Base-by-base conservation (phyloP, 2,113 vertebrate genomes). In the Mastomys coucha region DNA sequence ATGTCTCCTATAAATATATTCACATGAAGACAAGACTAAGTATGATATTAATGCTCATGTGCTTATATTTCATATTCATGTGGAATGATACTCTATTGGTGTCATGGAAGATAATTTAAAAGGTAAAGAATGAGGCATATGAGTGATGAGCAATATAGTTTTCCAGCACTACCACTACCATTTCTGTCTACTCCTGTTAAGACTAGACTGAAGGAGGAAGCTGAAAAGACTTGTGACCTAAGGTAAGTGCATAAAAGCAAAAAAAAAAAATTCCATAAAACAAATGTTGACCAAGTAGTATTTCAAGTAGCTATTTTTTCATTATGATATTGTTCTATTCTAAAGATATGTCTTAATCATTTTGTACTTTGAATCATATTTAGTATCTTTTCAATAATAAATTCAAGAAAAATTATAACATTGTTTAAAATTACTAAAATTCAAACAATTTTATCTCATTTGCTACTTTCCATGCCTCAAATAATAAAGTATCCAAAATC, bases 401-500 rank as follows among this genome's bases (percentile, higher is more conserved):
- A 1, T 72, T 11, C 4, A 73, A 45, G 36, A 12, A 80, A 31
- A 75, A 49, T 84, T 67, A 70, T 22, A 51, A 33, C 65, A 84
- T 60, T 88, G 42, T 28, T 53, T 72, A 0, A 24, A 88, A 69
- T 90, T 90, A 85, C 8, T 70, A 45, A 96, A 67, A 14, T 78
- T 2, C 4, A 28, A 88, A 2, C 4, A 91, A 75, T 95, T 97
- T 96, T 93, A 60, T 89, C 33, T 88, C 42, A 82, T 78, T 93
- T 95, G 49, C 45, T 78, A 58, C 7, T 95, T 91, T 82, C 1
- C 7, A 33, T 91, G 53, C 69, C 39, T 45, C 82, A 45, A 65
- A 87, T 95, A 70, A 93, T 16, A 33, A 49, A 56, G 39, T 24
- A 16, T 39, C 58, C 39, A 77, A 87, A 87, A 36, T 28, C 7